Percentiles rank a stretch among this genome's conserved stretches.
Conservation (phyloP, 2,797 vertebrate genomes). For the Spheniscus humboldti region DNA sequence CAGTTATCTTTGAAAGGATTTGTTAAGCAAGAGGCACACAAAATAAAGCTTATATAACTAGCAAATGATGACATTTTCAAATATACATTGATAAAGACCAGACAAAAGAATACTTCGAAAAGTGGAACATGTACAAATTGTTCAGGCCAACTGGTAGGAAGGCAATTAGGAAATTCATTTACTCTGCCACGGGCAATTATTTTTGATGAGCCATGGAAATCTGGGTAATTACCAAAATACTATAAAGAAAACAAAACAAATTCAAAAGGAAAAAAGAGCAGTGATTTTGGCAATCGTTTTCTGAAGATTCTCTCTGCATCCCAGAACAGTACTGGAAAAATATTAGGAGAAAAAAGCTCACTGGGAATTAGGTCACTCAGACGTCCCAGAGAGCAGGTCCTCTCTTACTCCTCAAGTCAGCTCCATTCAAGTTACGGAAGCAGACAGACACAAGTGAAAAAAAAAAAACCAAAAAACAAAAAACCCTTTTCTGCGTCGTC, state of each 20-base stretch:
- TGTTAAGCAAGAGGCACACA: background rate
- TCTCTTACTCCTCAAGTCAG: background rate
- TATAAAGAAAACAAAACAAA: background rate
- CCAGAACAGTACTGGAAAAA: background rate
- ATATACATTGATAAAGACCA: background rate
- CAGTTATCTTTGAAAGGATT: background rate
- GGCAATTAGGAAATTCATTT: background rate
- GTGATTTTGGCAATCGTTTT: background rate
- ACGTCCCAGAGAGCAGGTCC: background rate
- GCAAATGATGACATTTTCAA: background rate
- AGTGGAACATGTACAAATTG: background rate
- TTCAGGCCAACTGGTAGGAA: background rate
- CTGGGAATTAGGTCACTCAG: background rate
- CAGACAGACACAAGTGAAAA: background rate
- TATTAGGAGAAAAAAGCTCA: background rate
- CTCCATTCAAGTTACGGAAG: background rate
- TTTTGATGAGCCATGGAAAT: background rate
- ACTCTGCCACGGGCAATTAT: background rate
- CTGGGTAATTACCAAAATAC: background rate
- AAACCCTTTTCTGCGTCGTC: background rate
- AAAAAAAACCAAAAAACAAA: background rate
- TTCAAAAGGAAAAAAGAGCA: background rate
- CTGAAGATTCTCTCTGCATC: background rate
- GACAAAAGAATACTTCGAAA: background rate
- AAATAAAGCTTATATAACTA: background rate